A percentile compares a stretch with the other conserved stretches of the same genome.
These are phyloP conservation scores for Coenonympha glycerion DNA, from an alignment of 2,888 invertebrate species.

Conservation along the genomic window DNA sequence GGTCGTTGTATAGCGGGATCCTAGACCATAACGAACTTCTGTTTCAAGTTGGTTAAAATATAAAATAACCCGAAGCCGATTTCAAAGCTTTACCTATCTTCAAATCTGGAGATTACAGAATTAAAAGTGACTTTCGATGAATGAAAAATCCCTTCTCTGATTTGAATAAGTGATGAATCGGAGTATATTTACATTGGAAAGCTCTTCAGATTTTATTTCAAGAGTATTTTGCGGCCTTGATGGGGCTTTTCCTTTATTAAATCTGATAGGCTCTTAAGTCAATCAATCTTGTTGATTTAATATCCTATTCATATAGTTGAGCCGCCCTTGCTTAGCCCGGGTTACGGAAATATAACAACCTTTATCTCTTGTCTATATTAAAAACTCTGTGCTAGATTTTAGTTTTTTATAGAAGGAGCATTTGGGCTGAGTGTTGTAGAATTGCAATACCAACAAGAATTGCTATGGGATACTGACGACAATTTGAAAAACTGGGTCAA, in stretches of 20 bases:
- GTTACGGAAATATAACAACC: no score
- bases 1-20: no score
- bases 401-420: no score
- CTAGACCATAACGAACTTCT: no score
- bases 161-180: constrained; percentile 15
- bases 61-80: background rate
- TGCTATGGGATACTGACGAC: no score
- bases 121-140: constrained; percentile 1
- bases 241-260: background rate
- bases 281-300: background rate
- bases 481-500: no score
- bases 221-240: constrained; percentile 1
- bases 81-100: background rate
- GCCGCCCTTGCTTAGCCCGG: no score
- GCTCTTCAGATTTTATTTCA: constrained; percentile 9
- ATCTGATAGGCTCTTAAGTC: background rate
- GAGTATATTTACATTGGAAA: constrained; percentile 14
- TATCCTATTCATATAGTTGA: background rate
- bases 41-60: no score
- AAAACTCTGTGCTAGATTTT: no score
- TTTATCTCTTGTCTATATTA: no score
- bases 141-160: background rate
- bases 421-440: no score
- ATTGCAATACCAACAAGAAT: no score
- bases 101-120: background rate